phyloP scores from a whole-genome alignment of 2,797 vertebrate genomes.

The Acipenser oxyrinchus region DNA sequence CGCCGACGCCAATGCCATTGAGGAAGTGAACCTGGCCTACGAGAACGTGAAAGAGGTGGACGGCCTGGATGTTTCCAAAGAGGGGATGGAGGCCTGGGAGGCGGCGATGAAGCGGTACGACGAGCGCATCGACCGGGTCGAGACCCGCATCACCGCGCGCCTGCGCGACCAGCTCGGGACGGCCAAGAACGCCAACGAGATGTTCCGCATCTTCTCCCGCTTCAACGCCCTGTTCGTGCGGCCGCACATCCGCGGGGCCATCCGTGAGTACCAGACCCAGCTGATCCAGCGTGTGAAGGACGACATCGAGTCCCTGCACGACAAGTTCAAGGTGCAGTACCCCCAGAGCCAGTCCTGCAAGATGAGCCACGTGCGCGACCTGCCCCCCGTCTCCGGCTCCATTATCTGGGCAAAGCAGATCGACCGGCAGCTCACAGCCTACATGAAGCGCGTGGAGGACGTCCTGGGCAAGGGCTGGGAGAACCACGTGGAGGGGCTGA shows the following conservation, averaged over 20 bases:
- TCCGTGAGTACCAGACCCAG: conserved; percentile 94
- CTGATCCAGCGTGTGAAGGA: conserved; percentile 97
- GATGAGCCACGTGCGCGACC: conserved; percentile 95
- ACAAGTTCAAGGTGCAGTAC: conserved; percentile 98
- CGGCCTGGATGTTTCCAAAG: conserved; percentile 93
- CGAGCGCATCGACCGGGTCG: conserved; percentile 92
- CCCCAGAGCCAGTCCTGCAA: conserved; percentile 97
- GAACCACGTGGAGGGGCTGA: conserved; percentile 95
- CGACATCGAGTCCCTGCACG: conserved; percentile 94
- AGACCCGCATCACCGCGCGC: conserved; percentile 94
- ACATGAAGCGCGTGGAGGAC: conserved; percentile 98
- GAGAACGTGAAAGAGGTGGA: conserved; percentile 98
- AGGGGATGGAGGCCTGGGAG: conserved; percentile 96
- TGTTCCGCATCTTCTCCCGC: conserved; percentile 97
- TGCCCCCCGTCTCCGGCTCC: conserved; percentile 91
- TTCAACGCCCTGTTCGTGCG: conserved; percentile 96
- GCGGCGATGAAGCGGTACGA: conserved; percentile 96
- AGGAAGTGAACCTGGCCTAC: conserved; percentile 96
- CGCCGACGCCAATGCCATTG: conserved; percentile 93
- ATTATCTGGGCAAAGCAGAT: conserved; percentile 99
- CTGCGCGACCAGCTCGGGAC: conserved; percentile 94
- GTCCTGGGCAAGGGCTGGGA: conserved; percentile 98
- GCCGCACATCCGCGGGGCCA: conserved; percentile 94
- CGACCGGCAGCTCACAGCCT: conserved; percentile 91
- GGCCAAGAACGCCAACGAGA: conserved; percentile 96